Percentiles rank a stretch among this genome's conserved stretches.
Conservation (phyloP, 2,888 invertebrate genomes). For the Gymnosoma rotundatum region DNA sequence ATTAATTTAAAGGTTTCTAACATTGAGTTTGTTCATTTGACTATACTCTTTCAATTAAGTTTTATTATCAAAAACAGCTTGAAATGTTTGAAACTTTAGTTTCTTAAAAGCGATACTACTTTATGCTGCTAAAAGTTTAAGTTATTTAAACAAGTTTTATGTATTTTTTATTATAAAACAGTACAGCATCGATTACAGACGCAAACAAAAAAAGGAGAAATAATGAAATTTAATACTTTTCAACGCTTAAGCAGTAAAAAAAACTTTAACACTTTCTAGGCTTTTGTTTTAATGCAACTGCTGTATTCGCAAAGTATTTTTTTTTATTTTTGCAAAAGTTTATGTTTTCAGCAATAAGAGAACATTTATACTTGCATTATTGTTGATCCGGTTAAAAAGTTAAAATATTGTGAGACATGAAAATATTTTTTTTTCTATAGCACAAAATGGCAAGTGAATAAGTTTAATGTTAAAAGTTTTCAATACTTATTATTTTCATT, state of each 20-base stretch:
- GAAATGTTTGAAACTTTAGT: slow-evolving; percentile 24
- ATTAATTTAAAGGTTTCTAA: too few relatives aligned
- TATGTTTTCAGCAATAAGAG: slow-evolving; percentile 36
- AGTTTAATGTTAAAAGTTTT: slow-evolving; percentile 67
- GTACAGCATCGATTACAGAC: slow-evolving; percentile 50
- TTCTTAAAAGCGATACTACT: slow-evolving; percentile 1
- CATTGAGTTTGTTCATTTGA: too few relatives aligned
- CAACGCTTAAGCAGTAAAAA: slow-evolving; percentile 6
- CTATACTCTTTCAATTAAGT: too few relatives aligned
- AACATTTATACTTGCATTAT: slow-evolving; percentile 50
- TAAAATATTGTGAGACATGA: slow-evolving; percentile 21
- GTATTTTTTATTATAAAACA: slow-evolving; percentile 9
- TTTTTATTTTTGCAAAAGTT: slow-evolving; percentile 26
- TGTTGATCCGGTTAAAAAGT: slow-evolving; percentile 46
- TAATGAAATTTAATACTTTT: not conserved
- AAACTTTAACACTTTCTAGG: slow-evolving; percentile 63
- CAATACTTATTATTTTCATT: slow-evolving; percentile 23
- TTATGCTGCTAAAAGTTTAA: slow-evolving; percentile 28
- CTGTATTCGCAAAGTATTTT: not conserved
- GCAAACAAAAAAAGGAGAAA: not conserved
- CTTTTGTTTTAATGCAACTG: slow-evolving; percentile 53
- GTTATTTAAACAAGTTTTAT: slow-evolving; percentile 18
- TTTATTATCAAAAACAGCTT: not conserved
- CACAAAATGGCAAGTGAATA: slow-evolving; percentile 28
- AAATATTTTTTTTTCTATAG: slow-evolving; percentile 13